Base-by-base conservation (phyloP, 2,888 invertebrate genomes). In the Mythimna lalbum region DNA sequence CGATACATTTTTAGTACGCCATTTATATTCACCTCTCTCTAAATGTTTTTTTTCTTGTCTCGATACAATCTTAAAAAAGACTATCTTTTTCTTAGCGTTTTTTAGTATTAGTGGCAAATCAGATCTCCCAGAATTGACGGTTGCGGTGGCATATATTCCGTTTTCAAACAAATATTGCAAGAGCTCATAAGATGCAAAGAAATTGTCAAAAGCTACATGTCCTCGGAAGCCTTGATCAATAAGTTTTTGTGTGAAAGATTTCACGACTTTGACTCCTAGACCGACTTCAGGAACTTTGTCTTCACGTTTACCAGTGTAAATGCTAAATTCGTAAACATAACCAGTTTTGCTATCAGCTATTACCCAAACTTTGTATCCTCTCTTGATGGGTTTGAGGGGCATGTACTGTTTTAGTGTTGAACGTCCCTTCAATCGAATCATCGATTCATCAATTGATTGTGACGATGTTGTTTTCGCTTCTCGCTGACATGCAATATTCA, bases 291-390 rank as follows among this genome's bases (percentile, higher is more conserved):
- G 47, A 50, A 66, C 57, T n/a, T 73, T 59, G 36, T 68, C 68
- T 36, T 79, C 78, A 39, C 69, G 64, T 76, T 79, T 74, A 27
- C 69, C 71, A 21, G 74, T 72, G 49, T 72, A 78, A 63, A 78
- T 63, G 33, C 65, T 49, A 53, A 74, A 78, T 23, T 78, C 74
- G 39, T 62, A 78, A 66, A 78, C 61, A 59, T 72, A 74, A 39
- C 71, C 75, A 1, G 75, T 75, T 27, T 43, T 53, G 52, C 72
- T 63, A 55, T 75, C 75, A 47, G 72, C 67, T 64, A 71, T 67
- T 31, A 59, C 60, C 72, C 72, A 75, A 36, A 72, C 63, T 56
- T 74, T 74, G 49, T 66, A 74, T 19, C 65, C 73, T 61, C 73
- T 63, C 47, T 73, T 73, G 47, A 69, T 57, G 23, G 66, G 74